Evolutionary conservation across 1,140 invertebrate species (phyloP).

Genomic region (Dolichoris vasculosae): DNA sequence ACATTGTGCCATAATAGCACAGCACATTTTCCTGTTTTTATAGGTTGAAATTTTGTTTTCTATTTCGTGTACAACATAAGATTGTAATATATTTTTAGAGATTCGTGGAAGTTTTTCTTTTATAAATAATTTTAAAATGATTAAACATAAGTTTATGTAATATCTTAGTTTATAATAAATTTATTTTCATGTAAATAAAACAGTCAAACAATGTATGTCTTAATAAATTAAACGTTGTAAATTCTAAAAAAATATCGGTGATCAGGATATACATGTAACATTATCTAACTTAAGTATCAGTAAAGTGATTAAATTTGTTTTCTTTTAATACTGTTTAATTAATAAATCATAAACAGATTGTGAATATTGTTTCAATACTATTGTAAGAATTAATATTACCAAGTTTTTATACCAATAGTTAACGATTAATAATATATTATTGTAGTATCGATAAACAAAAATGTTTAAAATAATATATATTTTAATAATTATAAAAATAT

Average conservation of each 20-base stretch:
- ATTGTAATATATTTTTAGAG: not conserved
- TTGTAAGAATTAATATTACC: not conserved
- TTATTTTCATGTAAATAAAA: not conserved
- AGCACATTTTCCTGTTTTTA: not conserved
- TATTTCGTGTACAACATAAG: not conserved
- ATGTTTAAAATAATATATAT: not conserved
- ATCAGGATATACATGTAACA: not conserved
- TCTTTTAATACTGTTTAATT: not conserved
- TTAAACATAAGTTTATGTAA: not conserved
- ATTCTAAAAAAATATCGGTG: not conserved
- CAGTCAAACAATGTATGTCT: not conserved
- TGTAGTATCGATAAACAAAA: not conserved
- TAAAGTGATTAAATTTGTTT: not conserved
- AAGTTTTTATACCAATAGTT: not conserved
- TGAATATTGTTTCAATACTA: not conserved
- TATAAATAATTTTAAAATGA: not conserved
- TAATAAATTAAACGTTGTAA: not conserved
- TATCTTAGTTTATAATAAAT: no score
- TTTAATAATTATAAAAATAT: not conserved
- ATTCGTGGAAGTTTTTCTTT: not conserved
- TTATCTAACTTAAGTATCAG: constrained; percentile 3
- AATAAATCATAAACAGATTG: constrained; percentile 3
- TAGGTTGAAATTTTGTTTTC: no score
- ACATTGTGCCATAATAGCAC: no score
- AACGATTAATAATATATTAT: not conserved